A percentile compares a stretch with the other conserved stretches of the same genome.
phyloP scores from a whole-genome alignment of 2,797 vertebrate genomes.

The Myripristis murdjan region DNA sequence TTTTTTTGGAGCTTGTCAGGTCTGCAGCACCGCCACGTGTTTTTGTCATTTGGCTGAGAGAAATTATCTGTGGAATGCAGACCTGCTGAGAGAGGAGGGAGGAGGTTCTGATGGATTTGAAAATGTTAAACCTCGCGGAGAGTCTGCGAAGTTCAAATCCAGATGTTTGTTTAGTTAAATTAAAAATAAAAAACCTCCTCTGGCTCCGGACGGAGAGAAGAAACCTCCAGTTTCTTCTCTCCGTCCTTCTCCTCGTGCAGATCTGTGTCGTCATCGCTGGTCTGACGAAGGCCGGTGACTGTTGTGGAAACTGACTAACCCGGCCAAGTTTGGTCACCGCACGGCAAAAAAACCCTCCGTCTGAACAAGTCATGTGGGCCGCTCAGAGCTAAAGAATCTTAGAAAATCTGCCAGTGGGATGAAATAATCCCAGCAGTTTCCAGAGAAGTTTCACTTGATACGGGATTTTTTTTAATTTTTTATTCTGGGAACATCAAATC shows the following conservation, averaged over 20 bases:
- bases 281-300: neutral
- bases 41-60: constrained; percentile 15
- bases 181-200: constrained; percentile 1
- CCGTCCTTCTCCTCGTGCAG: neutral
- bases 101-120: constrained; percentile 2
- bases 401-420: no score
- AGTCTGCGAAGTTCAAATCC: neutral
- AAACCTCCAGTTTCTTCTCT: neutral
- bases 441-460: no score
- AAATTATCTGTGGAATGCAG: constrained; percentile 21
- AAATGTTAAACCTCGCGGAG: no score
- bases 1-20: neutral
- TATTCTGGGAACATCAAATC: no score
- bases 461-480: no score
- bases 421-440: no score
- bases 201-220: no score
- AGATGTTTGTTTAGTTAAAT: neutral
- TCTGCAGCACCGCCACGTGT: neutral
- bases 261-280: neutral
- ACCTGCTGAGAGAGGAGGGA: neutral
- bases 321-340: neutral
- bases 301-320: constrained; percentile 34
- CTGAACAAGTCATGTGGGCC: no score
- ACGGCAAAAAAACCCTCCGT: no score
- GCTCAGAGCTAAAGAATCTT: no score